Conservation (phyloP, 2,113 vertebrate genomes). For the Onychostoma macrolepis region DNA sequence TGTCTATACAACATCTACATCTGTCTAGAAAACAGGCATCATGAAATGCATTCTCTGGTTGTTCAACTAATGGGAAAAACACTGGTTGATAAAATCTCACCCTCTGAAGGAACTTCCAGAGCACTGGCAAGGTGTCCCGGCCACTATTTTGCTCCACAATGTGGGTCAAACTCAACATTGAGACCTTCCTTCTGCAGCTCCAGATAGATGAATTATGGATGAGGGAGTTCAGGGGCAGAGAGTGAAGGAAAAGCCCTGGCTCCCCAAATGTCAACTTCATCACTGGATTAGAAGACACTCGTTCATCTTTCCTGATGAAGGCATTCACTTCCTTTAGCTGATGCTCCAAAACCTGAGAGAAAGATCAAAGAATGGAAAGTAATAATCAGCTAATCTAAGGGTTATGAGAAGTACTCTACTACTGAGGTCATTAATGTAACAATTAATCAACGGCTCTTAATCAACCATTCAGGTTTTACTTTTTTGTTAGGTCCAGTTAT, state of each 20-base stretch:
- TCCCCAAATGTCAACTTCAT: slow-evolving; percentile 84
- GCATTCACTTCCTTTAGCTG: slow-evolving; percentile 75
- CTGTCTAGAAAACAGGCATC: neutral
- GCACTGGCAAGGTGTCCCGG: slow-evolving; percentile 79
- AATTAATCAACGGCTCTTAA: neutral
- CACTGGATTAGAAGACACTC: slow-evolving; percentile 81
- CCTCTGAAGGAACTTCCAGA: slow-evolving; percentile 89
- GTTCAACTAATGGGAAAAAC: neutral
- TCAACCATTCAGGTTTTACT: neutral
- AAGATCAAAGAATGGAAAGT: neutral
- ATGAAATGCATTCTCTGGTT: neutral
- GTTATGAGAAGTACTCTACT: neutral
- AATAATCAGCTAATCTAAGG: neutral
- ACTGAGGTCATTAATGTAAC: neutral
- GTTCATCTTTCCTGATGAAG: slow-evolving; percentile 80
- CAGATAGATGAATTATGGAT: slow-evolving; percentile 84
- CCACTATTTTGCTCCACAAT: slow-evolving; percentile 84
- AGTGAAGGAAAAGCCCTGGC: slow-evolving; percentile 76
- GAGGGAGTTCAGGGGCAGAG: slow-evolving; percentile 73
- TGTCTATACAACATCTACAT: neutral
- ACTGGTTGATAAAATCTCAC: slow-evolving; percentile 65
- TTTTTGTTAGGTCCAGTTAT: neutral
- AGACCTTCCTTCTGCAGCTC: slow-evolving; percentile 85
- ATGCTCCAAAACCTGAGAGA: slow-evolving; percentile 79
- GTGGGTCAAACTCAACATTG: slow-evolving; percentile 80